Base-by-base conservation (phyloP, 2,113 vertebrate species). In the Ivindomyrus marchei region DNA sequence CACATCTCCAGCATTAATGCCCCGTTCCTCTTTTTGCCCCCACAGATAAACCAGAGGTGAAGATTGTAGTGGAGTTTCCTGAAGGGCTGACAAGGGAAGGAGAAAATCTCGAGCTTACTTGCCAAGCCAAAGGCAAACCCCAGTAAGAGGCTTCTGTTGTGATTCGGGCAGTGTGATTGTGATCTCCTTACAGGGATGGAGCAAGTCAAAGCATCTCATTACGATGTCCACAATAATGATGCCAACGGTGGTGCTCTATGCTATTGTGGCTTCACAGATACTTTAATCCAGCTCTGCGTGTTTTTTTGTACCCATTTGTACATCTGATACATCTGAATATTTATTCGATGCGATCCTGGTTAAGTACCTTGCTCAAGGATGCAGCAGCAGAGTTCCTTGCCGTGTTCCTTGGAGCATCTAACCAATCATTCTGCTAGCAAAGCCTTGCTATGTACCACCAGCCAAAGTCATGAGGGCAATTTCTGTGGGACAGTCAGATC, bases 41-140 rank as follows among this genome's bases (percentile, higher is more conserved):
- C 89, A 47, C 97, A 99, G 98, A 98, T 97, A 98, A 99, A 95
- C 98, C 98, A 3, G 97, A 98, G 94, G 98, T 99, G 92, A 97
- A 97, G 93, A 97, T 99, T 77, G 94, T 97, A 91, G 97, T 98
- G 93, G 97, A 96, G 89, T 98, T 97, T 91, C 98, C 98, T 87
- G 96, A 97, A 94, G 98, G 97, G 91, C 96, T 98, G 70, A 98
- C 98, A 53, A 97, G 98, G 89, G 98, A 99, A 96, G 98, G 98
- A 89, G 98, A 99, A 91, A 96, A 97, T 24, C 96, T 99, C 80
- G 98, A 99, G 85, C 95, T 99, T 93, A 97, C 96, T 0, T 99
- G 98, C 92, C 95, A 95, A 91, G 97, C 97, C 90, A 97, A 96
- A 94, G 98, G 98, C 93, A 99, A 99, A 93, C 98, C 98, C 92